These are phyloP conservation scores for Parascotia fuliginaria DNA, from an alignment of 2,888 invertebrate species.

Conservation along the genomic window DNA sequence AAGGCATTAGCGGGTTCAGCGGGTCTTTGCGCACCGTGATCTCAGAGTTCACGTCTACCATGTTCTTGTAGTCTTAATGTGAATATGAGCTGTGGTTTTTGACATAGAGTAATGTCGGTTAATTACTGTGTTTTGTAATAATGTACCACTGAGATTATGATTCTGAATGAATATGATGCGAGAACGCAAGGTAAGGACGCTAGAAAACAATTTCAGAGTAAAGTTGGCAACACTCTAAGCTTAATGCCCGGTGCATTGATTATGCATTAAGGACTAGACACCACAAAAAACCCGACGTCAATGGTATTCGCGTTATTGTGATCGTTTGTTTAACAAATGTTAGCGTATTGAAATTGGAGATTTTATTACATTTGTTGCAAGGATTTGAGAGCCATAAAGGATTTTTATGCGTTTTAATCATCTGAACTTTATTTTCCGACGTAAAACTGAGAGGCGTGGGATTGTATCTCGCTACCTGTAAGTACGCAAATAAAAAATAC, in stretches of 20 bases:
- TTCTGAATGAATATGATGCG: slow-evolving; percentile 4
- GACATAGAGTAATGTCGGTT: too few species aligned
- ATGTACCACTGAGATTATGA: too few species aligned
- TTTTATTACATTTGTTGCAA: slow-evolving; percentile 19
- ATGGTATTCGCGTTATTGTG: slow-evolving; percentile 26
- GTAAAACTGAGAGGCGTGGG: too few species aligned
- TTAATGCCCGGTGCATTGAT: slow-evolving; percentile 44
- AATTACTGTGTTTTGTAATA: too few species aligned
- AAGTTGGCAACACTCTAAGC: slow-evolving; percentile 36
- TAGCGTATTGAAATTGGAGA: slow-evolving; percentile 5
- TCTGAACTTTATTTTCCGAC: not conserved
- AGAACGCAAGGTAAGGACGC: slow-evolving; percentile 14
- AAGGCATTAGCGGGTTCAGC: too few species aligned
- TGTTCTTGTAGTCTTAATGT: too few species aligned
- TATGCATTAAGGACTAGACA: slow-evolving; percentile 40
- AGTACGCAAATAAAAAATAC: too few species aligned
- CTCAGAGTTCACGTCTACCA: too few species aligned
- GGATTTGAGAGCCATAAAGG: slow-evolving; percentile 21
- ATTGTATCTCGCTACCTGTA: too few species aligned
- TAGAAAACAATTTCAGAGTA: slow-evolving; percentile 28
- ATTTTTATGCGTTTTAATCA: slow-evolving; percentile 23
- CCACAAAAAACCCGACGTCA: slow-evolving; percentile 6
- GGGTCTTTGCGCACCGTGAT: too few species aligned
- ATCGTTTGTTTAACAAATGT: slow-evolving; percentile 9
- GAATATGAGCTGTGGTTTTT: too few species aligned